Evolutionary conservation across 2,113 vertebrate genomes (phyloP).

Genomic region (Gavialis gangeticus): DNA sequence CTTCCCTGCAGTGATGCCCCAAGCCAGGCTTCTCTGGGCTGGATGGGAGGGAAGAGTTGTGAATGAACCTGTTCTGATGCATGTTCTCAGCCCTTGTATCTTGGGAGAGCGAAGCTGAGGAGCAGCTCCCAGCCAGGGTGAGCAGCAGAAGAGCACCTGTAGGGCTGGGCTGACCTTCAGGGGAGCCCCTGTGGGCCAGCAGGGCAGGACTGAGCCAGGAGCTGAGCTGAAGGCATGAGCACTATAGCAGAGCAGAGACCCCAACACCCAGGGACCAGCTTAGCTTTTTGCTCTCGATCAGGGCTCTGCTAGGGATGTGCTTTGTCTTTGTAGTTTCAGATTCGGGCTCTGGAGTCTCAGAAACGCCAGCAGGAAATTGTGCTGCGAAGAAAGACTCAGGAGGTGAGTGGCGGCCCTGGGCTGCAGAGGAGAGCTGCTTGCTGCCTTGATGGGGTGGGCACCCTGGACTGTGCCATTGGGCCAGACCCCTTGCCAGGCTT

Average conservation of each 20-base stretch:
- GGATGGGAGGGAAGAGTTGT: too few species aligned
- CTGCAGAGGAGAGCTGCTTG: not conserved
- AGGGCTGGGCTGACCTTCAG: not conserved
- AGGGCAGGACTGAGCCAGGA: not conserved
- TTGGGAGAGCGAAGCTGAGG: too few species aligned
- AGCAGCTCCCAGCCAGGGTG: too few species aligned
- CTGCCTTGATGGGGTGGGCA: too few species aligned
- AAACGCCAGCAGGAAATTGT: constrained; percentile 97
- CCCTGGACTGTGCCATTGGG: too few species aligned
- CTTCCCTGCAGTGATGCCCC: not conserved
- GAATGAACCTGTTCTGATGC: not conserved
- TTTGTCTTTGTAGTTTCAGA: constrained; percentile 88
- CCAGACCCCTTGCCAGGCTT: not conserved
- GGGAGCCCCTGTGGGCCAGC: not conserved
- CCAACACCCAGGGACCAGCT: fast-evolving
- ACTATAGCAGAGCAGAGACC: fast-evolving
- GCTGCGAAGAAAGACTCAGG: constrained; percentile 93
- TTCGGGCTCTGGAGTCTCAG: constrained; percentile 94
- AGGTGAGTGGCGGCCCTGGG: constrained; percentile 75
- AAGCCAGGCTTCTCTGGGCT: fast-evolving
- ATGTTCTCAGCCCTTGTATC: not conserved
- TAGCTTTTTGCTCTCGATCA: not conserved
- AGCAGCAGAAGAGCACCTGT: not conserved
- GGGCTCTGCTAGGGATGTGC: not conserved
- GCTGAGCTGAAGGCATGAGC: not conserved